Base-by-base conservation (phyloP, 2,888 invertebrate species). In the Ypsolopha scabrella region DNA sequence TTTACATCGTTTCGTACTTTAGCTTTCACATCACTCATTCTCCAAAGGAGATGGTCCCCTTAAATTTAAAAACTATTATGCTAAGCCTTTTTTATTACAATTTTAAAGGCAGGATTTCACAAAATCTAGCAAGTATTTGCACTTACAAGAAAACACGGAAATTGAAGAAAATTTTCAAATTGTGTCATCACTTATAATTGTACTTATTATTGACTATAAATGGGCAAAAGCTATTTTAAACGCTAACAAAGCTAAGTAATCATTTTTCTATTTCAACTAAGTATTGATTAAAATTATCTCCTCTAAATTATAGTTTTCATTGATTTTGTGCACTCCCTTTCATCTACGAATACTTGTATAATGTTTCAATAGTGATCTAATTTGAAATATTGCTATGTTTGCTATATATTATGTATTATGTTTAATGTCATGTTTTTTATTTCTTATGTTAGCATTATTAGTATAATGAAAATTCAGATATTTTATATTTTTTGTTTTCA, bases 221-320 rank as follows among this genome's bases (percentile, higher is more conserved):
- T 65, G 77, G 81, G 80, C 77, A 78, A 77, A 85, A 85, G 83
- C 83, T 61, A 64, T 10, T 46, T 70, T 79, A 80, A 75, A 85
- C 82, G 83, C 83, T 77, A 77, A 80, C 80, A 74, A 83, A 85
- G 83, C 83, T 77, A 77, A n/a, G n/a, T n/a, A n/a, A 74, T 46
- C 33, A 6, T 35, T 46, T 35, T 46, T n/a, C n/a, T 46, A 46
- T 46, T 33, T 34, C 7, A 33, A 46, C 46, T 35, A 39, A 39
- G 35, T 9, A n/a, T 35, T 7, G 35, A 46, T 9, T 46, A 46
- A 34, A n/a, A 46, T 11, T 13, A 24, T 43, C 9, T 46, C 7
- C 11, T 11, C 33, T 33, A 34, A 46, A 9, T 46, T 35, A 46
- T 24, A 35, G 11, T 13, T n/a, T 6, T 46, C n/a, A 3, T 33